Evolutionary conservation across 2,797 vertebrate species (phyloP).

Genomic region (Gephyroberyx darwinii): DNA sequence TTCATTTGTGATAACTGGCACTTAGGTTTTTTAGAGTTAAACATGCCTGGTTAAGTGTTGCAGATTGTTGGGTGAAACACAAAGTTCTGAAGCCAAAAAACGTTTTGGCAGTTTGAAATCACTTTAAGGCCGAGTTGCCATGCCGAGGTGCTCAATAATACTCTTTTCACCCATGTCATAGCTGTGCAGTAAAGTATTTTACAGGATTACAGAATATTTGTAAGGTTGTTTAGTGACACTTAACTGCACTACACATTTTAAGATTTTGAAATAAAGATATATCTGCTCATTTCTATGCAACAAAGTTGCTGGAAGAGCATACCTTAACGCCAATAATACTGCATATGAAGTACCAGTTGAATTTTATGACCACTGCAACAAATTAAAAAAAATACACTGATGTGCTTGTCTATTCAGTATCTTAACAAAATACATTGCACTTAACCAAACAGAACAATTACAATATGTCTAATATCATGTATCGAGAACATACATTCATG

Average conservation of each 20-base stretch:
- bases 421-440: not conserved
- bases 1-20: no score
- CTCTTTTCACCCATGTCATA: not conserved
- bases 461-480: no score
- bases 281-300: constrained; percentile 22
- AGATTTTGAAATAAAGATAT: constrained; percentile 10
- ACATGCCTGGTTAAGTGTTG: no score
- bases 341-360: constrained; percentile 50
- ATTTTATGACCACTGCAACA: constrained; percentile 36
- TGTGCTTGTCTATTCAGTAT: not conserved
- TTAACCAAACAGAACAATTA: no score
- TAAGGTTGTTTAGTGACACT: constrained; percentile 6
- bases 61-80: no score
- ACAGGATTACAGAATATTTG: constrained; percentile 29
- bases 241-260: constrained; percentile 35
- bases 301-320: not conserved
- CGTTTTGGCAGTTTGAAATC: not conserved
- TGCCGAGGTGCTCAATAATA: not conserved
- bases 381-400: constrained; percentile 8
- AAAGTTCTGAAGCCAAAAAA: not conserved
- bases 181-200: constrained; percentile 25
- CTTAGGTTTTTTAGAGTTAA: no score
- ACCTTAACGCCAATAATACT: constrained; percentile 4
- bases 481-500: no score
- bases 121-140: not conserved